These are phyloP conservation scores for Candoia aspera DNA, from an alignment of 2,113 vertebrate genomes.

Conservation along the genomic window DNA sequence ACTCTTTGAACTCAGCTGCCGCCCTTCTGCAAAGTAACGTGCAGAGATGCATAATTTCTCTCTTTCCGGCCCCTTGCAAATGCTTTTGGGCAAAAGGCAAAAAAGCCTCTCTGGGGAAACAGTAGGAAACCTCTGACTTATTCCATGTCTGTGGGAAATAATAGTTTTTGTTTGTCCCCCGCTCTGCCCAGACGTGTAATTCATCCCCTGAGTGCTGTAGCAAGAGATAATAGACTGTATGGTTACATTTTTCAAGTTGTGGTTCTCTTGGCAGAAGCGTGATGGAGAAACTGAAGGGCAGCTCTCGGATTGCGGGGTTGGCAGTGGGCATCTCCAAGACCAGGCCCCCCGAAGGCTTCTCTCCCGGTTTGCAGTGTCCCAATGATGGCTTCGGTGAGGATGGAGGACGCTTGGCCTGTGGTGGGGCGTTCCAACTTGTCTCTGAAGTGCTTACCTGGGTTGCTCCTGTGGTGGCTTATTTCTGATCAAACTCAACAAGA, in stretches of 20 bases:
- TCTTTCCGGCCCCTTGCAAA: not conserved
- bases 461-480: not conserved
- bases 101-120: too few relatives aligned
- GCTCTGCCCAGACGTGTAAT: not conserved
- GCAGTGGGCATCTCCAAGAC: slow-evolving; percentile 79
- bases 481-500: not conserved
- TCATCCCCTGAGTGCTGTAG: not conserved
- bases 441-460: not conserved
- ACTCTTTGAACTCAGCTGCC: not conserved
- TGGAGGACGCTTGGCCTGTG: not conserved
- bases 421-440: not conserved
- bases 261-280: slow-evolving; percentile 67
- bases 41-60: too few relatives aligned
- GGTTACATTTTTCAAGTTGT: rapidly evolving
- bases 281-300: slow-evolving; percentile 85
- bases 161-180: not conserved
- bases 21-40: not conserved
- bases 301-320: slow-evolving; percentile 83
- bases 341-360: slow-evolving; percentile 74
- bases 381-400: slow-evolving; percentile 86
- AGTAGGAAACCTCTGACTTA: not conserved
- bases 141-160: not conserved
- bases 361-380: slow-evolving; percentile 86
- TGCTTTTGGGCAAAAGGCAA: not conserved
- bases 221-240: not conserved